Conservation (phyloP, 2,888 invertebrate genomes). For the Congeria kusceri region DNA sequence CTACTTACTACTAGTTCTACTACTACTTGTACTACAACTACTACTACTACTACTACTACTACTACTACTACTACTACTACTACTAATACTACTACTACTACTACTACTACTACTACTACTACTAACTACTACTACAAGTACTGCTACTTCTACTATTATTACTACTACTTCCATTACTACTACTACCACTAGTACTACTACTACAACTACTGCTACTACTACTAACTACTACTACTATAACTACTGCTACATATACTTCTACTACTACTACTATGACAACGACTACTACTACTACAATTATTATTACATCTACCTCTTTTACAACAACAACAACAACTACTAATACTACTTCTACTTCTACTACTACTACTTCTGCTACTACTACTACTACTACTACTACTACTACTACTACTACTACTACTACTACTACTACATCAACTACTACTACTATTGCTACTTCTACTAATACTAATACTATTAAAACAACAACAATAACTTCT, state of each 20-base stretch:
- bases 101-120: too few species aligned
- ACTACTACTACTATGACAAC: constrained; percentile 3
- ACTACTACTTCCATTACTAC: too few species aligned
- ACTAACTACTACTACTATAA: too few species aligned
- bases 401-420: constrained; percentile 38
- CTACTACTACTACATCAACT: constrained; percentile 40
- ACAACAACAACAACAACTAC: constrained; percentile 10
- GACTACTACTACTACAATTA: constrained; percentile 16
- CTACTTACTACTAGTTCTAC: neutral
- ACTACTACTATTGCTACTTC: constrained; percentile 36
- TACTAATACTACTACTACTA: neutral
- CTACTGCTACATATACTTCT: too few species aligned
- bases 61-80: neutral
- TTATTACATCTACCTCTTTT: neutral
- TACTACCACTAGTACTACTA: too few species aligned
- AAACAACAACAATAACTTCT: too few species aligned
- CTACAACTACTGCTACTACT: too few species aligned
- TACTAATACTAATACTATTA: constrained; percentile 16
- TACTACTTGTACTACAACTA: constrained; percentile 16
- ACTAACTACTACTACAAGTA: too few species aligned
- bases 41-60: constrained; percentile 10
- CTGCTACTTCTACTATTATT: too few species aligned
- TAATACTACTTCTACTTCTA: neutral
- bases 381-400: constrained; percentile 26
- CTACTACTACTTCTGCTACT: neutral